Evolutionary conservation across 2,888 invertebrate species (phyloP).

Genomic region (Glaucopsyche alexis): DNA sequence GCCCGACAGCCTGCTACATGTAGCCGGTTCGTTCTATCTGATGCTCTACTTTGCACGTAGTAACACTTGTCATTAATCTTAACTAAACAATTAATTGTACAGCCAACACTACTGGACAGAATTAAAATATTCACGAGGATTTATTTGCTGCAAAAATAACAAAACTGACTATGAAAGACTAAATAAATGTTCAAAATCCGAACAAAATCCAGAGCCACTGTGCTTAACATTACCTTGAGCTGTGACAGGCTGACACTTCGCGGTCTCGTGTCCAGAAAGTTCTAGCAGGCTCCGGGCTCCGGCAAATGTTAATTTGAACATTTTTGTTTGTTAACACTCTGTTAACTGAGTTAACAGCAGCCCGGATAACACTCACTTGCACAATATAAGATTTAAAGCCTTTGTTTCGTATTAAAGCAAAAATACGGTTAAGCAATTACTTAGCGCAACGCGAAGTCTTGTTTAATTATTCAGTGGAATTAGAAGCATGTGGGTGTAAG

Average conservation of each 20-base stretch:
- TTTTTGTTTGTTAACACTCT: neutral
- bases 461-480: conserved; percentile 1
- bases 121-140: neutral
- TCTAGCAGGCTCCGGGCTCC: no score
- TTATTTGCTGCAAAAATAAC: neutral
- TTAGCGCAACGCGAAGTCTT: neutral
- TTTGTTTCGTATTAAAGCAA: neutral
- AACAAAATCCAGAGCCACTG: neutral
- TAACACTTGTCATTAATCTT: neutral
- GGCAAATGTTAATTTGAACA: conserved; percentile 1
- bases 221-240: neutral
- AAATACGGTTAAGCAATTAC: neutral
- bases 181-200: neutral
- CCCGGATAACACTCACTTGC: neutral
- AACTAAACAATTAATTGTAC: neutral
- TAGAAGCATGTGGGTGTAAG: neutral
- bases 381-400: neutral
- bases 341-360: neutral
- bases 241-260: neutral
- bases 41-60: no score
- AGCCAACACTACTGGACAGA: neutral
- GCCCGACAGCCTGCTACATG: no score
- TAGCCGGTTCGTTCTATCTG: no score
- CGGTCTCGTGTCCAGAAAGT: no score
- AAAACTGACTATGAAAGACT: neutral